These are phyloP conservation scores for Passer domesticus DNA, from an alignment of 2,113 vertebrate species.

Conservation along the genomic window DNA sequence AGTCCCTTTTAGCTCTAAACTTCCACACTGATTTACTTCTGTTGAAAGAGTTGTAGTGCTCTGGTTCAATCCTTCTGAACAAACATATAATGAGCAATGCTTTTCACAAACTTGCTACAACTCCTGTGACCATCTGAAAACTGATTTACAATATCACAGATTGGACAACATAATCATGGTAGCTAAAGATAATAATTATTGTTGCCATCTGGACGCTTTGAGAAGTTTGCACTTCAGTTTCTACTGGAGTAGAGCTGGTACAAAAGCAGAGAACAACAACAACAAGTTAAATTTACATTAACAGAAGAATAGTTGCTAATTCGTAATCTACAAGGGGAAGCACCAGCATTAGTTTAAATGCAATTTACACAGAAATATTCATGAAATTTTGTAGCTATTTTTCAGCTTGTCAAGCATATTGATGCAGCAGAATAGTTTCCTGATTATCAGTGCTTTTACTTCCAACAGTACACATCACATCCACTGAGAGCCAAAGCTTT, in stretches of 20 bases:
- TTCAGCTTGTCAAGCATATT: conserved; percentile 59
- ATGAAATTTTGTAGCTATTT: conserved; percentile 66
- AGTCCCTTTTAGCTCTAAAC: background rate
- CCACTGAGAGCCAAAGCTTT: background rate
- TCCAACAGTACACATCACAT: background rate
- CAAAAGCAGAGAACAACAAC: conserved; percentile 64
- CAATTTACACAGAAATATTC: conserved; percentile 69
- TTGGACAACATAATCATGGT: conserved; percentile 63
- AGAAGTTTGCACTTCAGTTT: conserved; percentile 50
- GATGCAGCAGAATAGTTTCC: conserved; percentile 39
- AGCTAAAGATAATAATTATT: conserved; percentile 76
- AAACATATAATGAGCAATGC: conserved; percentile 28
- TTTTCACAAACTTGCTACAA: conserved; percentile 25
- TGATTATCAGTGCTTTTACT: conserved; percentile 51
- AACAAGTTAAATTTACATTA: conserved; percentile 71
- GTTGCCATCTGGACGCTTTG: conserved; percentile 70
- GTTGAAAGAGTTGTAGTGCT: conserved; percentile 1
- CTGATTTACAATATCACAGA: conserved; percentile 73
- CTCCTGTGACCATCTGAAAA: conserved; percentile 50
- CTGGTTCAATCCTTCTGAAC: conserved; percentile 8
- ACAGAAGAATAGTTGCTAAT: conserved; percentile 68
- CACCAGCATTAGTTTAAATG: conserved; percentile 62
- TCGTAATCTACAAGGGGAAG: conserved; percentile 61
- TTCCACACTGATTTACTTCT: background rate
- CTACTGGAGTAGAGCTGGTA: conserved; percentile 50